Percentiles rank a stretch among this genome's conserved stretches.
These are phyloP conservation scores for Drymodes brunneopygia DNA, from an alignment of 2,113 vertebrate species.

Conservation along the genomic window DNA sequence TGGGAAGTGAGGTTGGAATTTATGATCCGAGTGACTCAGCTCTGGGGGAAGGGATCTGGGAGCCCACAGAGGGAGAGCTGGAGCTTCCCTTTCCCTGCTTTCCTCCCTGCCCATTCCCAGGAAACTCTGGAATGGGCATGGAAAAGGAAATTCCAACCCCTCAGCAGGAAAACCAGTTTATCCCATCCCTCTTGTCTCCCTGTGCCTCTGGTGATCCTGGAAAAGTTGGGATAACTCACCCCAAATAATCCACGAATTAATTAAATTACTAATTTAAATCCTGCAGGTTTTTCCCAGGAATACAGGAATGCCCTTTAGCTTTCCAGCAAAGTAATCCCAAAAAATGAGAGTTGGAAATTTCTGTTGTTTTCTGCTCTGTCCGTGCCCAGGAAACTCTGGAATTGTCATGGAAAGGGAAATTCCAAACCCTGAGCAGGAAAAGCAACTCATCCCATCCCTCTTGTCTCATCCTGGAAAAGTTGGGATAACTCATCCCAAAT, in stretches of 20 bases:
- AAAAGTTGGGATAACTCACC: neutral
- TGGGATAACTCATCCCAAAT: neutral
- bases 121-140: neutral
- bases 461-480: neutral
- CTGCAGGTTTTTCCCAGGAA: neutral
- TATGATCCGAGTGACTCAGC: conserved; percentile 31
- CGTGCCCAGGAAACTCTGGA: too few relatives aligned
- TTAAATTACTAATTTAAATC: neutral
- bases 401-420: too few relatives aligned
- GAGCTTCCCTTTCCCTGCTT: neutral
- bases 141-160: neutral
- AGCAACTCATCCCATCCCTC: too few relatives aligned
- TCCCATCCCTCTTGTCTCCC: neutral
- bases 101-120: rapidly evolving
- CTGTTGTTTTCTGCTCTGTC: neutral
- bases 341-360: neutral
- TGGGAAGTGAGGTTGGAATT: conserved; percentile 20
- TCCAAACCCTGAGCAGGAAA: too few relatives aligned
- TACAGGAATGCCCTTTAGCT: neutral
- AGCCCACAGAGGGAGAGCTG: neutral
- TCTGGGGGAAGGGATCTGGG: conserved; percentile 22
- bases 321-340: rapidly evolving
- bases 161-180: neutral
- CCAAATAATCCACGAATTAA: neutral
- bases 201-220: neutral